Evolutionary conservation across 2,888 invertebrate genomes (phyloP).

Genomic region (Tachystola acroxantha): DNA sequence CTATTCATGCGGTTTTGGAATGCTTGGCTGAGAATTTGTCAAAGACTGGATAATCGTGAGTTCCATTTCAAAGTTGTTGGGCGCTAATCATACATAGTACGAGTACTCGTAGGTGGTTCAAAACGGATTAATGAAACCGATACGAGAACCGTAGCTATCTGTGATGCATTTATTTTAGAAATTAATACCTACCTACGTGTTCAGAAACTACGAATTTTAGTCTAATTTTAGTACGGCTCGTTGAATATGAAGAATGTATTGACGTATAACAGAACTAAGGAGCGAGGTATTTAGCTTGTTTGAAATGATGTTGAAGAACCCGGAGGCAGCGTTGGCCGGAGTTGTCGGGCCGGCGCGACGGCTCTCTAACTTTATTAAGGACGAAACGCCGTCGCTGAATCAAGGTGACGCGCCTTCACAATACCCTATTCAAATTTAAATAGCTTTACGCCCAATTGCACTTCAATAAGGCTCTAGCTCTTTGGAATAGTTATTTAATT

Average conservation of each 20-base stretch:
- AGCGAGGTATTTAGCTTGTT: slow-evolving; percentile 49
- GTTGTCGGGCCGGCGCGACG: slow-evolving; percentile 47
- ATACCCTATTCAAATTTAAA: slow-evolving; percentile 76
- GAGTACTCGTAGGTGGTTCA: too few species aligned
- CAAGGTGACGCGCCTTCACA: slow-evolving; percentile 74
- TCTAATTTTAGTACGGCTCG: too few species aligned
- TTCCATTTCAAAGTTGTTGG: too few species aligned
- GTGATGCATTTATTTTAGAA: too few species aligned
- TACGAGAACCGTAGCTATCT: too few species aligned
- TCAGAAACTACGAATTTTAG: too few species aligned
- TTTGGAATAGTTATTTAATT: slow-evolving; percentile 70
- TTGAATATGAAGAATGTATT: slow-evolving; percentile 37
- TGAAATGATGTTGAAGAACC: slow-evolving; percentile 43
- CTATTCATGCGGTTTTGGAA: too few species aligned
- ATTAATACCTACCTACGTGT: too few species aligned
- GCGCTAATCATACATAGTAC: too few species aligned
- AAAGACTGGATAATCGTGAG: too few species aligned
- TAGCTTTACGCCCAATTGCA: slow-evolving; percentile 77
- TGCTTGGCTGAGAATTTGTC: too few species aligned
- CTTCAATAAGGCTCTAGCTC: slow-evolving; percentile 66
- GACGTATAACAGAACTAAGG: slow-evolving; percentile 37
- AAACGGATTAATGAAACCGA: too few species aligned
- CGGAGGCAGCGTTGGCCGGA: slow-evolving; percentile 20
- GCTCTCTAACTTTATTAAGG: slow-evolving; percentile 72
- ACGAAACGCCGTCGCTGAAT: slow-evolving; percentile 59